Evolutionary conservation across 2,888 invertebrate genomes (phyloP), one percentile per base, ranked within the genome.

Genomic region (Chironomus tentans): DNA sequence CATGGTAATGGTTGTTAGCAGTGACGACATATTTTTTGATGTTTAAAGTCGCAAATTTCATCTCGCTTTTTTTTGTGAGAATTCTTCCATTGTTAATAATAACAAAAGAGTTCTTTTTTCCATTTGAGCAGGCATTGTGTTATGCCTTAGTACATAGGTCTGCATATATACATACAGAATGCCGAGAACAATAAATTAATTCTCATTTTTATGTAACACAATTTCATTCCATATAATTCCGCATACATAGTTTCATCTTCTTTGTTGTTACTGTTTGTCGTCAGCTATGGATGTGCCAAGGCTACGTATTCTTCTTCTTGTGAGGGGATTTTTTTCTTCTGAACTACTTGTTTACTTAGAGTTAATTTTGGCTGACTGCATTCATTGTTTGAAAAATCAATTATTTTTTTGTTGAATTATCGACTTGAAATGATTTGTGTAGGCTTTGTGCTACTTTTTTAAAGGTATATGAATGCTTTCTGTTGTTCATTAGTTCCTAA

Each of bases 211-310:
- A 68, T 68, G 68, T 74, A 74, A 68, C 74, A 74, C 46, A 61
- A 61, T 72, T 74, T 74, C 15, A 73, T 74, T 74, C 74, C 62
- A 71, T 50, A 56, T 71, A 71, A 71, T 71, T 68, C 74, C 65
- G 74, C 15, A 48, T 68, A 68, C 13, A 21, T 15, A 56, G 56
- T 18, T 18, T 56, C 56, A 56, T 18, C 56, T 18, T 56, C 38
- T 38, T 38, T 38, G 38, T 38, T 38, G 10, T 38, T 38, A 10
- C 38, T 10, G 38, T 38, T 38, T 38, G 38, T 38, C 56, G 18
- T 7, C 56, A 56, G 56, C 56, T 7, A 18, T 56, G 56, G 56
- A 3, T 18, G 0, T 18, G 74, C 74, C 74, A 74, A 74, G 74
- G 74, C 74, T 74, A 68, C 21, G n/a, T 1, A 18, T 10, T 38